Conservation (phyloP, 2,888 invertebrate genomes). For the Drosophila flavopinicola region DNA sequence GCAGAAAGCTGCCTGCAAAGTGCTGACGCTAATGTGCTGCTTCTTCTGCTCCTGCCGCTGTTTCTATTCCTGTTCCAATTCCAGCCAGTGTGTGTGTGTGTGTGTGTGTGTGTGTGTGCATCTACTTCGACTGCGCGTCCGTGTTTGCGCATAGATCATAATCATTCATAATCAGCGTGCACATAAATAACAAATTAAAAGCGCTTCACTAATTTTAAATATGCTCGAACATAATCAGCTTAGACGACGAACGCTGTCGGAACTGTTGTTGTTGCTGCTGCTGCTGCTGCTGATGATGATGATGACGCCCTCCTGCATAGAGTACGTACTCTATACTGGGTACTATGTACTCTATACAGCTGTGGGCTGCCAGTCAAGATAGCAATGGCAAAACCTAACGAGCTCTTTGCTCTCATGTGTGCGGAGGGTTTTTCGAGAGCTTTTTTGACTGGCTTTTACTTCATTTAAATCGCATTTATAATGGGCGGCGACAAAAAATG, state of each 20-base stretch:
- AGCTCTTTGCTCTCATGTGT: constrained; percentile 71
- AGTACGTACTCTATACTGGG: constrained; percentile 23
- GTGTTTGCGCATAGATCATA: constrained; percentile 79
- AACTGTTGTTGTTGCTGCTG: constrained; percentile 7
- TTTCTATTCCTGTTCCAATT: constrained; percentile 11
- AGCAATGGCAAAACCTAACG: constrained; percentile 75
- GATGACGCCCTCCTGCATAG: constrained; percentile 12
- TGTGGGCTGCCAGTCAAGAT: constrained; percentile 72
- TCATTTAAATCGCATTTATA: constrained; percentile 80
- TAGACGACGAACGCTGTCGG: constrained; percentile 52
- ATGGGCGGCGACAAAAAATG: constrained; percentile 62
- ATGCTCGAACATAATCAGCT: constrained; percentile 80
- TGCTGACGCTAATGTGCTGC: constrained; percentile 40
- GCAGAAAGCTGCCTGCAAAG: constrained; percentile 34
- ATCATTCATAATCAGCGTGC: constrained; percentile 80
- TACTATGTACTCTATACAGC: constrained; percentile 11
- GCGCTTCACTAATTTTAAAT: constrained; percentile 81
- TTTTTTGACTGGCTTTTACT: constrained; percentile 77
- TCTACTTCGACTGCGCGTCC: constrained; percentile 18
- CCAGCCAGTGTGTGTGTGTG: constrained; percentile 30
- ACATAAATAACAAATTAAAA: constrained; percentile 80
- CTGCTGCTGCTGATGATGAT: constrained; percentile 5
- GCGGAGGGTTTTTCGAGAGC: constrained; percentile 43
- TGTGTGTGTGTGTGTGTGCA: constrained; percentile 4
- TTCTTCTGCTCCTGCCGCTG: constrained; percentile 14